Conservation (phyloP, 2,888 invertebrate species). For the Thera britannica region DNA sequence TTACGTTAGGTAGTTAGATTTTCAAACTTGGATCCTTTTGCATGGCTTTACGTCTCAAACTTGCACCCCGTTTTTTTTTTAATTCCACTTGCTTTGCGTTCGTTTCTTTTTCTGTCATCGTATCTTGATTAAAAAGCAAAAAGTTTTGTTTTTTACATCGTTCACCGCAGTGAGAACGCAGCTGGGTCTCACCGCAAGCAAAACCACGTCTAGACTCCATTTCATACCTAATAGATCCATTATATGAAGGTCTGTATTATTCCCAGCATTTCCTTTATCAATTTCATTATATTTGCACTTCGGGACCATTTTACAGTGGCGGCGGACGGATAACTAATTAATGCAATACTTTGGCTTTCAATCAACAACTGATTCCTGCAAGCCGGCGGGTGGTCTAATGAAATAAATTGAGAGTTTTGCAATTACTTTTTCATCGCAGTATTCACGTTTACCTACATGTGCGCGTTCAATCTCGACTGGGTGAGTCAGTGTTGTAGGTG, state of each 20-base stretch:
- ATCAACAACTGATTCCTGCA: slow-evolving; percentile 49
- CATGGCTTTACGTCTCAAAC: not conserved
- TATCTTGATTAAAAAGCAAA: slow-evolving; percentile 59
- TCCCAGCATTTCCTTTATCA: slow-evolving; percentile 59
- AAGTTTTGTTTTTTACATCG: slow-evolving; percentile 58
- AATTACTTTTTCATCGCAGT: slow-evolving; percentile 29
- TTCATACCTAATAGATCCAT: slow-evolving; percentile 64
- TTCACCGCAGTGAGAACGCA: slow-evolving; percentile 73
- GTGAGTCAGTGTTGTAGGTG: slow-evolving; percentile 64
- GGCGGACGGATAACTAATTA: slow-evolving; percentile 55
- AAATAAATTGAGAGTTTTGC: slow-evolving; percentile 25
- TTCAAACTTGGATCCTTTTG: not conserved
- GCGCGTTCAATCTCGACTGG: slow-evolving; percentile 49
- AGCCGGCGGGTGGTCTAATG: slow-evolving; percentile 65
- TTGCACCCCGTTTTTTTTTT: slow-evolving; percentile 36
- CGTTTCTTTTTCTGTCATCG: slow-evolving; percentile 49
- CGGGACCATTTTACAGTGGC: slow-evolving; percentile 53
- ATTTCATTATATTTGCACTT: slow-evolving; percentile 48
- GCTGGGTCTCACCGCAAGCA: slow-evolving; percentile 75
- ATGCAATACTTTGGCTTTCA: slow-evolving; percentile 51
- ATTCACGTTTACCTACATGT: slow-evolving; percentile 18
- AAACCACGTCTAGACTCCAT: slow-evolving; percentile 77
- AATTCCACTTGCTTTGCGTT: slow-evolving; percentile 28
- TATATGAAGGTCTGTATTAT: slow-evolving; percentile 61
- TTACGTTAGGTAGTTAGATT: not conserved